Evolutionary conservation across 2,113 vertebrate genomes (phyloP).

Genomic region (Genyomyrus donnyi): DNA sequence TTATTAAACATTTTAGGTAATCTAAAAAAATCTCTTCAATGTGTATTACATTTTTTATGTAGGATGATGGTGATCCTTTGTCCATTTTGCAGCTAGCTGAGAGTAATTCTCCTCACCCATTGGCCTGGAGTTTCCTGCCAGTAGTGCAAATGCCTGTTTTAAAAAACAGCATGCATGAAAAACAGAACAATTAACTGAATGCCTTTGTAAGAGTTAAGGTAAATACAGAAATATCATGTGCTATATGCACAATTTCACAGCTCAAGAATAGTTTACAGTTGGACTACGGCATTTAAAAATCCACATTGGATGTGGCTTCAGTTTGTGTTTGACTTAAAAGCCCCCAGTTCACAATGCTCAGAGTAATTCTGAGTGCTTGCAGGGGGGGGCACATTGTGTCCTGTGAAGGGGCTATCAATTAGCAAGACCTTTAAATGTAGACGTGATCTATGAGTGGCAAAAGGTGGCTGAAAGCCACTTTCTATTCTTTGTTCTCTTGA

Average conservation of each 20-base stretch:
- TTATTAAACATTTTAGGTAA: not conserved
- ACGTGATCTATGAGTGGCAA: not conserved
- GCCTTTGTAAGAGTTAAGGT: not conserved
- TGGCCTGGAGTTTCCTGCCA: not conserved
- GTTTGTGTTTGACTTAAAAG: not conserved
- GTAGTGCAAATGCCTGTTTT: not conserved
- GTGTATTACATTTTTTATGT: not conserved
- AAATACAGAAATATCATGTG: not conserved
- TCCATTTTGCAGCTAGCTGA: not conserved
- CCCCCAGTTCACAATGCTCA: not conserved
- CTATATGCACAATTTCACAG: not conserved
- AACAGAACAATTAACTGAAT: not conserved
- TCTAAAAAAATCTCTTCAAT: not conserved
- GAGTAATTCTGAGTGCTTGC: not conserved
- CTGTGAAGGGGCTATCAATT: constrained; percentile 1
- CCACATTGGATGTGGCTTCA: not conserved
- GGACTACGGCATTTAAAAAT: not conserved
- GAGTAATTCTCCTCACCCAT: not conserved
- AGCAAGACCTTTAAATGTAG: constrained; percentile 4
- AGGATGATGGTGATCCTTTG: not conserved
- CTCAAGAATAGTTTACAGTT: not conserved
- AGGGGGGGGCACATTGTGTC: not conserved
- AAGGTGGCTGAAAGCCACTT: not conserved
- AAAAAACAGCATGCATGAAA: not conserved
- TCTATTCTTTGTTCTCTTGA: not conserved